A percentile compares a stretch with the other conserved stretches of the same genome.
Conservation (phyloP, 2,888 invertebrate genomes). For the Xestobium rufovillosum region DNA sequence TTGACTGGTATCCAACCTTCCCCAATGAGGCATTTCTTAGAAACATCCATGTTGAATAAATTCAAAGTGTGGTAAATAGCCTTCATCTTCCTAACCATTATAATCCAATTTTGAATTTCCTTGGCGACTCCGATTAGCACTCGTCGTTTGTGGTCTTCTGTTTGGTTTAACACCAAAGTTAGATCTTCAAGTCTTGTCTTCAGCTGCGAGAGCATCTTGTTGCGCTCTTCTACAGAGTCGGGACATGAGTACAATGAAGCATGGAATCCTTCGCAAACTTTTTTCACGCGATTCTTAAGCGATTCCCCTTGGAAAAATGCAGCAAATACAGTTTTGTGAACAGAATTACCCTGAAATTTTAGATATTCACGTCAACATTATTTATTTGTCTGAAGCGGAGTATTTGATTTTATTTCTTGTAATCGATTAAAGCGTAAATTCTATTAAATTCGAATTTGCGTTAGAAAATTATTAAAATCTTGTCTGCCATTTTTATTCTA, state of each 20-base stretch:
- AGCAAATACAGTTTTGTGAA: constrained; percentile 83
- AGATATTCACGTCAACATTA: no score
- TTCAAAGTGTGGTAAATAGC: constrained; percentile 92
- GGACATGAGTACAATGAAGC: constrained; percentile 90
- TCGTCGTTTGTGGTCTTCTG: constrained; percentile 74
- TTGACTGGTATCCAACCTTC: constrained; percentile 80
- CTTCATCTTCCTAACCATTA: constrained; percentile 82
- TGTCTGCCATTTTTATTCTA: no score
- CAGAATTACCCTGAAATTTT: constrained; percentile 67
- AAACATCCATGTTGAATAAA: constrained; percentile 85
- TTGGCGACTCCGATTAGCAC: constrained; percentile 75
- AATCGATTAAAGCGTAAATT: no score
- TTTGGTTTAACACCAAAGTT: constrained; percentile 70
- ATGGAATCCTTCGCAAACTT: constrained; percentile 87
- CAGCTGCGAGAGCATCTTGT: constrained; percentile 84
- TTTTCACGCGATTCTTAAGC: constrained; percentile 79
- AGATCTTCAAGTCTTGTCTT: constrained; percentile 83
- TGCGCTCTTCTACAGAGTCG: constrained; percentile 70
- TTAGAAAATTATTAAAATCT: no score
- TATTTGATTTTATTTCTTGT: no score
- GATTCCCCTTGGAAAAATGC: constrained; percentile 88
- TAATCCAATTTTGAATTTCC: constrained; percentile 76
- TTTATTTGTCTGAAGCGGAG: no score
- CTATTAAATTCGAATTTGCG: no score
- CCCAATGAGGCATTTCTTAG: constrained; percentile 82